Evolutionary conservation across 2,888 invertebrate species (phyloP).

Genomic region (Ommatoiulus sabulosus): DNA sequence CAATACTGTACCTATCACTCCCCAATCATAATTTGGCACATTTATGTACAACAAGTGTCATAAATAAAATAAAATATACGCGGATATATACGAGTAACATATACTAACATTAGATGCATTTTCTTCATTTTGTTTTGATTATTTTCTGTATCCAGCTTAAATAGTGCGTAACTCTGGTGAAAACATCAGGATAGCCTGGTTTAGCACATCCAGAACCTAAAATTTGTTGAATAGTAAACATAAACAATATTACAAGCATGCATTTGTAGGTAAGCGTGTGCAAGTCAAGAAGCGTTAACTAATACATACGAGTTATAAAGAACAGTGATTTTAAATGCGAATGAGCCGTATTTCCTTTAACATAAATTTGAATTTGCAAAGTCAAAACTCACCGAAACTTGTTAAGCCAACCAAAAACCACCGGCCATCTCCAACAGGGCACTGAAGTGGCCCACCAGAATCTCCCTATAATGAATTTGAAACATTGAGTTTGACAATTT

Average conservation of each 20-base stretch:
- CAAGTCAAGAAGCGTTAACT: too few species aligned
- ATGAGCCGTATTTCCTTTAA: background rate
- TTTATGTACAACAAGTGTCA: background rate
- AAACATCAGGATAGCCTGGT: conserved; percentile 89
- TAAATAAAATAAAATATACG: conserved; percentile 2
- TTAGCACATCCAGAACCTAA: conserved; percentile 83
- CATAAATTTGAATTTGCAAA: background rate
- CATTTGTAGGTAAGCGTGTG: too few species aligned
- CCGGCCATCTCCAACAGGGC: conserved; percentile 79
- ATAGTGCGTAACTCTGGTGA: conserved; percentile 85
- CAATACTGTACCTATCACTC: background rate
- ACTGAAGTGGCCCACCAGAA: conserved; percentile 90
- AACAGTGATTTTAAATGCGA: too few species aligned
- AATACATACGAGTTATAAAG: too few species aligned
- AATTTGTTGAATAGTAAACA: background rate
- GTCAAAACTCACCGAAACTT: conserved; percentile 77
- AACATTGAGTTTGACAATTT: background rate
- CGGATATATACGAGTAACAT: too few species aligned
- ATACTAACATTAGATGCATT: background rate
- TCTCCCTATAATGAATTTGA: conserved; percentile 76
- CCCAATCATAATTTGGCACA: background rate
- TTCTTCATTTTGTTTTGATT: conserved; percentile 66
- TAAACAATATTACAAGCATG: too few species aligned
- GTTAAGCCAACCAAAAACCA: conserved; percentile 92
- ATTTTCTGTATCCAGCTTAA: conserved; percentile 79